A percentile compares a stretch with the other conserved stretches of the same genome.
These are phyloP conservation scores for Vireo altiloquus DNA, from an alignment of 2,113 vertebrate genomes.

Conservation along the genomic window DNA sequence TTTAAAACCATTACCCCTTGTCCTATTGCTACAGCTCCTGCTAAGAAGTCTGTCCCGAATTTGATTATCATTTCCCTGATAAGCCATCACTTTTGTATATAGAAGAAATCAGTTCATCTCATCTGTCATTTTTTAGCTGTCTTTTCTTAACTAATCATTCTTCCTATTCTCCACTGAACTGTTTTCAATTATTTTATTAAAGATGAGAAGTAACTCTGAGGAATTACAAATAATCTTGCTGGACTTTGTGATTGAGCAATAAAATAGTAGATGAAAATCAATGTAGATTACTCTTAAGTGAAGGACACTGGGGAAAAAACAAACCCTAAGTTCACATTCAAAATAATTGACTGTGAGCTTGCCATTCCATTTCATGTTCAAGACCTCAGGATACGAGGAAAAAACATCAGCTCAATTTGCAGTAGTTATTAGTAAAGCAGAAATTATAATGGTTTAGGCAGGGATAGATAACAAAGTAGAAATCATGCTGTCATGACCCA, in stretches of 20 bases:
- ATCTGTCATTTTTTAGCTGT: background rate
- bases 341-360: background rate
- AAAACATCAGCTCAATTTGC: background rate
- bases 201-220: background rate
- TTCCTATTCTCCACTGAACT: background rate
- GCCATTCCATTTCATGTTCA: background rate
- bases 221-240: background rate
- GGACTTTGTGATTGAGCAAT: background rate
- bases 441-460: background rate
- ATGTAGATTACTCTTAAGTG: background rate
- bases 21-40: background rate
- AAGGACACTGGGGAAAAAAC: background rate
- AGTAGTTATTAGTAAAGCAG: background rate
- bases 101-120: background rate
- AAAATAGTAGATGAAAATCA: background rate
- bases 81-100: background rate
- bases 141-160: background rate
- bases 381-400: background rate
- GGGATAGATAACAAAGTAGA: background rate
- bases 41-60: background rate
- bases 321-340: background rate
- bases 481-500: background rate
- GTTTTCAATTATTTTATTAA: background rate
- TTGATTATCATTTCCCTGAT: background rate
- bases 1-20: background rate